Percentiles rank a stretch among this genome's conserved stretches.
phyloP scores from a whole-genome alignment of 2,113 vertebrate genomes.

The Ardeotis arabs region DNA sequence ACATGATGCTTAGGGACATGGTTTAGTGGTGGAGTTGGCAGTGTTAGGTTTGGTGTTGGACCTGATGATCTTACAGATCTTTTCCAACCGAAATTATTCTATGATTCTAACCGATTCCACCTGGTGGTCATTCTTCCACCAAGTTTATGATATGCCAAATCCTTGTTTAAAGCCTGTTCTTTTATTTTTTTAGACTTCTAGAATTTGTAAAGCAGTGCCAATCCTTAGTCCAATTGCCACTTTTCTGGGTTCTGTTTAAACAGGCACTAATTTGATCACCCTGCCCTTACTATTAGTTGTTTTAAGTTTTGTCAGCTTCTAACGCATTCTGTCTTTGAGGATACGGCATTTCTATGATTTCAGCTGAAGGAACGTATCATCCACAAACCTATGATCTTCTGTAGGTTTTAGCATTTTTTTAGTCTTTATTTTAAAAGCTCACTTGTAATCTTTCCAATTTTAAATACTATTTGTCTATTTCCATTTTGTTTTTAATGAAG shows the following conservation, averaged over 20 bases:
- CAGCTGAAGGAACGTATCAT: neutral
- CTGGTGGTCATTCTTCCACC: neutral
- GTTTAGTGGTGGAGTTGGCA: too few species aligned
- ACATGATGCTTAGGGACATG: accelerated
- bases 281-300: neutral
- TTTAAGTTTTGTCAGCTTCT: neutral
- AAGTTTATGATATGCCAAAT: neutral
- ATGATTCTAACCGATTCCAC: neutral
- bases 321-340: neutral
- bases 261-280: neutral
- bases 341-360: neutral
- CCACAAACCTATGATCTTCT: neutral
- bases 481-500: neutral
- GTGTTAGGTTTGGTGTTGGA: too few species aligned
- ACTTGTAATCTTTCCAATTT: neutral
- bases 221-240: neutral
- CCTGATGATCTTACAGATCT: neutral
- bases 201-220: neutral
- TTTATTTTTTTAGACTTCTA: neutral
- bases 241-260: neutral
- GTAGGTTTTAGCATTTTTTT: neutral
- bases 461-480: neutral
- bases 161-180: neutral
- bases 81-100: neutral
- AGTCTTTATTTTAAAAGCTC: neutral